Evolutionary conservation across 1,140 invertebrate species (phyloP).

Genomic region (Homarus americanus): DNA sequence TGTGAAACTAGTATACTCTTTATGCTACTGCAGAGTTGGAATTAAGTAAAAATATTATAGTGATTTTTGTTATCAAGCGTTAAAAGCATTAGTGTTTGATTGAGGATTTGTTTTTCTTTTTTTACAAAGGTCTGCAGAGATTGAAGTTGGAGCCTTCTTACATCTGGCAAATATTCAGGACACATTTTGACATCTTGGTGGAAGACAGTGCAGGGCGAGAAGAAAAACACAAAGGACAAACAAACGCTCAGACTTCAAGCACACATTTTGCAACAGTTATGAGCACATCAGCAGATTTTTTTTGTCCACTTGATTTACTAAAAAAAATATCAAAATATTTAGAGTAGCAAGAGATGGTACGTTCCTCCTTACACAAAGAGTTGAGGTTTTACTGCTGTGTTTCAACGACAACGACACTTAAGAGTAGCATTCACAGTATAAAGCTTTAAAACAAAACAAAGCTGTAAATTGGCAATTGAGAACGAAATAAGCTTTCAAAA

Average conservation of each 20-base stretch:
- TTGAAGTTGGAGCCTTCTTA: background rate
- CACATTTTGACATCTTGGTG: background rate
- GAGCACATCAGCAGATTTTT: background rate
- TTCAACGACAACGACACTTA: background rate
- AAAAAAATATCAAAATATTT: no score
- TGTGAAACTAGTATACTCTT: no score
- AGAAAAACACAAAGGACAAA: slow-evolving; percentile 20
- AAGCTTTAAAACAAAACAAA: background rate
- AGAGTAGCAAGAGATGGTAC: no score
- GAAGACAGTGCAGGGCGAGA: background rate
- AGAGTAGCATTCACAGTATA: background rate
- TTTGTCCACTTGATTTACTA: background rate
- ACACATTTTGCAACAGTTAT: slow-evolving; percentile 13
- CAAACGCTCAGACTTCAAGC: slow-evolving; percentile 10
- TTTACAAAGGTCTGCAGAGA: background rate
- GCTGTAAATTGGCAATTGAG: background rate
- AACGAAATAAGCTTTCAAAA: background rate
- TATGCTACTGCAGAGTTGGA: no score
- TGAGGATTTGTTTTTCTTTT: no score
- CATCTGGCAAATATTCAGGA: background rate
- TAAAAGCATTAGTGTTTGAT: no score
- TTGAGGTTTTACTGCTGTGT: background rate
- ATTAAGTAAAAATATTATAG: no score
- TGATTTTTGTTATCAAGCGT: no score
- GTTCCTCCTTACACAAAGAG: background rate